Conservation (phyloP, 2,888 invertebrate genomes). For the Pyrrhosoma nymphula region DNA sequence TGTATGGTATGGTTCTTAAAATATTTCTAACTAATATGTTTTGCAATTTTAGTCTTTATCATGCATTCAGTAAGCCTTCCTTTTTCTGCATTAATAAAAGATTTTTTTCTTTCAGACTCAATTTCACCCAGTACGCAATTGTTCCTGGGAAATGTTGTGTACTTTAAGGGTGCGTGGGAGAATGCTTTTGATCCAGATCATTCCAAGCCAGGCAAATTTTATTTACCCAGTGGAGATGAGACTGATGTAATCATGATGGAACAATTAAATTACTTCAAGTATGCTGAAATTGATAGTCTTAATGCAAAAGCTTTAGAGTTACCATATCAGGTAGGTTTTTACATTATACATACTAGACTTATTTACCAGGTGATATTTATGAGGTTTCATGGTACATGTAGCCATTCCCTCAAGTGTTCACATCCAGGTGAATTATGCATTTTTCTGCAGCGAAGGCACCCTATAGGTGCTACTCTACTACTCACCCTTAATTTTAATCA, state of each 20-base stretch:
- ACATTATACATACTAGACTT: too few relatives aligned
- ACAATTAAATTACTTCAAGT: constrained; percentile 54
- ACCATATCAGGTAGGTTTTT: constrained; percentile 29
- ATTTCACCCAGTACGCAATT: constrained; percentile 13
- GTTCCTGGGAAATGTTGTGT: constrained; percentile 68
- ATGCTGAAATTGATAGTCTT: constrained; percentile 35
- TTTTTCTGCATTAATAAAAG: too few relatives aligned
- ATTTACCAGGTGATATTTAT: neutral
- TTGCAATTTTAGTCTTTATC: too few relatives aligned
- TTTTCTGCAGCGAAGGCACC: too few relatives aligned
- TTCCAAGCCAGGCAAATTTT: constrained; percentile 29
- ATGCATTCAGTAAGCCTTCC: too few relatives aligned
- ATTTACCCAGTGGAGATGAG: constrained; percentile 6
- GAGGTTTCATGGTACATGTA: too few relatives aligned
- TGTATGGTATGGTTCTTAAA: too few relatives aligned
- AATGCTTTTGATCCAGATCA: constrained; percentile 66
- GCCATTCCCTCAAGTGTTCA: too few relatives aligned
- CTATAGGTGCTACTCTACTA: too few relatives aligned
- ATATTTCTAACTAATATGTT: too few relatives aligned
- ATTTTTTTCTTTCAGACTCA: neutral
- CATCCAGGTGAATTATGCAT: too few relatives aligned
- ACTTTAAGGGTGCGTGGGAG: constrained; percentile 70
- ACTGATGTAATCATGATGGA: constrained; percentile 34
- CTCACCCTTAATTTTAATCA: too few relatives aligned
- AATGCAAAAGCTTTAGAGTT: constrained; percentile 47